Conservation (phyloP, 2,888 invertebrate species). For the Drosophila acutilabella region DNA sequence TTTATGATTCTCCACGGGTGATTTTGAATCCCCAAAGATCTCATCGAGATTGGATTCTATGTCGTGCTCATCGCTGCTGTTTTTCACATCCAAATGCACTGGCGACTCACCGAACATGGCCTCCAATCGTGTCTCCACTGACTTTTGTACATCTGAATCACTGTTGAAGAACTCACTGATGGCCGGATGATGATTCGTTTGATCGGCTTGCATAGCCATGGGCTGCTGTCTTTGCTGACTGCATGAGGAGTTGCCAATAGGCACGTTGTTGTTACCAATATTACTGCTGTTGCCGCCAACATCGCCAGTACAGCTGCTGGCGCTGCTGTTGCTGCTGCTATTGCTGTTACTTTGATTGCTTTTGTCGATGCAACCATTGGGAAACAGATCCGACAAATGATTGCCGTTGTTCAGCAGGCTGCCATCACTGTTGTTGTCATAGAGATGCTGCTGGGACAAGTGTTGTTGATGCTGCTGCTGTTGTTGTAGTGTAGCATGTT, state of each 20-base stretch:
- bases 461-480: slow-evolving; percentile 63
- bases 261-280: slow-evolving; percentile 28
- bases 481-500: slow-evolving; percentile 52
- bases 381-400: slow-evolving; percentile 83
- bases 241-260: slow-evolving; percentile 62
- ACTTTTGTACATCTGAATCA: slow-evolving; percentile 83
- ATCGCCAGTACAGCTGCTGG: slow-evolving; percentile 64
- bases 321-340: slow-evolving; percentile 59
- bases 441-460: slow-evolving; percentile 54
- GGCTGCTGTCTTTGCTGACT: slow-evolving; percentile 80
- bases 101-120: slow-evolving; percentile 85
- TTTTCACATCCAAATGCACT: slow-evolving; percentile 80
- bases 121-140: slow-evolving; percentile 84
- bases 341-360: slow-evolving; percentile 78
- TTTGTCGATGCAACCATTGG: slow-evolving; percentile 82
- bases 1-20: slow-evolving; percentile 59
- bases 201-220: slow-evolving; percentile 60
- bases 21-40: slow-evolving; percentile 83
- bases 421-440: slow-evolving; percentile 48
- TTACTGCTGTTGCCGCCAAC: slow-evolving; percentile 59
- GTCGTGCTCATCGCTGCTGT: slow-evolving; percentile 75
- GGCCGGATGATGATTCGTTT: slow-evolving; percentile 75
- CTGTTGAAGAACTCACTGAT: slow-evolving; percentile 83
- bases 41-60: slow-evolving; percentile 84
- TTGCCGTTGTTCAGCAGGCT: slow-evolving; percentile 56